Conservation (phyloP, 2,888 invertebrate species). For the Phorcus lineatus region DNA sequence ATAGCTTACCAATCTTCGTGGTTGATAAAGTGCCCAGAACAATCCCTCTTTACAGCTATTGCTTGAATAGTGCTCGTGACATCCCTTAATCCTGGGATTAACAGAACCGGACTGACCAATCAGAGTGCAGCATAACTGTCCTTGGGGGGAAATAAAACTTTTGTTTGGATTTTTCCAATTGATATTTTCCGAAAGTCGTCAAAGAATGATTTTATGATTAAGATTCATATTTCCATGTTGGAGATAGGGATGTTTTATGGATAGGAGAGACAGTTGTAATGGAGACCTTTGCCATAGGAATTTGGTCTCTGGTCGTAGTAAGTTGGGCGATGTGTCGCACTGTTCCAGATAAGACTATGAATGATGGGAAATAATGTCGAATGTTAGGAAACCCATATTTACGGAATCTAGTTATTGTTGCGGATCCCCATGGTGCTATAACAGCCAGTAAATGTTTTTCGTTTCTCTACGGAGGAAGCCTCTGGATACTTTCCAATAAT, state of each 20-base stretch:
- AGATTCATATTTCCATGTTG: not conserved
- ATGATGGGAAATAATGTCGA: too few species aligned
- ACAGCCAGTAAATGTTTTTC: too few species aligned
- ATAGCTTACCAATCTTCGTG: constrained; percentile 16
- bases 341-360: too few species aligned
- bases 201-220: not conserved
- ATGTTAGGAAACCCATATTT: too few species aligned
- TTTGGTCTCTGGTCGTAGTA: too few species aligned
- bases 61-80: not conserved
- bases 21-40: constrained; percentile 22
- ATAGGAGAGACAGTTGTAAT: not conserved
- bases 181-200: not conserved
- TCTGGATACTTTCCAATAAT: too few species aligned
- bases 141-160: not conserved
- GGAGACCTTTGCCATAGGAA: too few species aligned
- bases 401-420: too few species aligned
- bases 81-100: not conserved
- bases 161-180: not conserved
- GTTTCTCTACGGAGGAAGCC: too few species aligned
- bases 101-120: not conserved
- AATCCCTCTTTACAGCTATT: not conserved
- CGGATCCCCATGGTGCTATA: too few species aligned
- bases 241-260: not conserved
- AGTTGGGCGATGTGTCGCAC: too few species aligned
- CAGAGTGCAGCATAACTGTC: not conserved